Evolutionary conservation across 2,888 invertebrate species (phyloP).

Genomic region (Patella depressa): DNA sequence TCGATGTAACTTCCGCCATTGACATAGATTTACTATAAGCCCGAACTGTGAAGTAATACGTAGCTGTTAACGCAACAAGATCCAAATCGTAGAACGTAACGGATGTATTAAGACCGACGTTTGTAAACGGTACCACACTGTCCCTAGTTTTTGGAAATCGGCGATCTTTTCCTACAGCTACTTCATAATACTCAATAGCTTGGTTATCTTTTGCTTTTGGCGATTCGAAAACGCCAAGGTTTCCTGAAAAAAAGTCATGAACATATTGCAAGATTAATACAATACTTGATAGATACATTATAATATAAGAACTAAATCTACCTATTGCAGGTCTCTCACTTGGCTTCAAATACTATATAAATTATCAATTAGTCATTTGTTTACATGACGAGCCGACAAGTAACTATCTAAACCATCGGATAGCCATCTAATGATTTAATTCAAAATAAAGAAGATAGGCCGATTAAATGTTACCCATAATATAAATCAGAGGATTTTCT

Average conservation of each 20-base stretch:
- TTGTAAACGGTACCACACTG: slow-evolving; percentile 49
- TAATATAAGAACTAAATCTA: no score
- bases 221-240: slow-evolving; percentile 28
- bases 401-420: no score
- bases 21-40: slow-evolving; percentile 45
- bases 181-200: slow-evolving; percentile 45
- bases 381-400: no score
- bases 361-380: no score
- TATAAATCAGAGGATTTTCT: no score
- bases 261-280: no score
- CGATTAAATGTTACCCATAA: no score
- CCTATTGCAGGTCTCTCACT: no score
- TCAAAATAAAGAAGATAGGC: no score
- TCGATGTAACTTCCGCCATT: slow-evolving; percentile 46
- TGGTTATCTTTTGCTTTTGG: slow-evolving; percentile 37
- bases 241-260: slow-evolving; percentile 28
- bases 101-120: slow-evolving; percentile 46
- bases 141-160: slow-evolving; percentile 47
- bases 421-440: no score
- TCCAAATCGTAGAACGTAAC: slow-evolving; percentile 46
- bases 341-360: no score
- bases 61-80: slow-evolving; percentile 34
- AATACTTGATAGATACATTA: no score
- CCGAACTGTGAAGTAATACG: slow-evolving; percentile 55
- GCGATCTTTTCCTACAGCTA: slow-evolving; percentile 53